Base-by-base conservation (phyloP, 2,113 vertebrate species). In the Rattus rattus region DNA sequence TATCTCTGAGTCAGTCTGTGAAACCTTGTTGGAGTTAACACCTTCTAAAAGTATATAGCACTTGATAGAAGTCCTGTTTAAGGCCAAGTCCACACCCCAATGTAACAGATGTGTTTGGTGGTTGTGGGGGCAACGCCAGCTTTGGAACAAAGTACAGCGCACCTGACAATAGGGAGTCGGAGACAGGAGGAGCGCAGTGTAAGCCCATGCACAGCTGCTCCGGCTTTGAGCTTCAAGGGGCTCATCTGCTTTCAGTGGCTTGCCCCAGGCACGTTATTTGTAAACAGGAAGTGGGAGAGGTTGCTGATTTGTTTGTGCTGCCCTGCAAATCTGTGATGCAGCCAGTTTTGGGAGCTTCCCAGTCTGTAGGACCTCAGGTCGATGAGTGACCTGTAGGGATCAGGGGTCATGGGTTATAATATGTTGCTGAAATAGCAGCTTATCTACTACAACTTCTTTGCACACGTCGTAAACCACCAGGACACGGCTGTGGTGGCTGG, bases 11-110 rank as follows among this genome's bases (percentile, higher is more conserved):
- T 79, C 80, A 84, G 17, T 92, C 79, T 6, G 20, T 84, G 39
- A 92, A 96, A 83, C 92, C n/a, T 30, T n/a, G 33, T 84, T 92
- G n/a, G 43, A 95, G 61, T 80, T 84, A 76, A 88, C 47, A 88
- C 56, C 61, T 81, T 93, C 49, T 20, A 65, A 28, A 52, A 86
- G 28, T n/a, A 70, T 17, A 0, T 61, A 36, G 26, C 19, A 77
- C 24, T 92, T 70, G 63, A 2, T 59, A 47, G 47, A 65, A 97
- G 52, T 54, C 65, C 61, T 30, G 33, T 47, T 47, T 49, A 73
- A 96, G 17, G 54, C 92, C 77, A 73, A 81, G 39, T 87, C 72
- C 22, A 75, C 36, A 17, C 76, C 70, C 47, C 72, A 39, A 5
- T 56, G 22, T 47, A 94, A 49, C 80, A 88, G 43, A 33, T 91